Conservation (phyloP, 1,140 invertebrate species). For the Drosophila kepulauana region DNA sequence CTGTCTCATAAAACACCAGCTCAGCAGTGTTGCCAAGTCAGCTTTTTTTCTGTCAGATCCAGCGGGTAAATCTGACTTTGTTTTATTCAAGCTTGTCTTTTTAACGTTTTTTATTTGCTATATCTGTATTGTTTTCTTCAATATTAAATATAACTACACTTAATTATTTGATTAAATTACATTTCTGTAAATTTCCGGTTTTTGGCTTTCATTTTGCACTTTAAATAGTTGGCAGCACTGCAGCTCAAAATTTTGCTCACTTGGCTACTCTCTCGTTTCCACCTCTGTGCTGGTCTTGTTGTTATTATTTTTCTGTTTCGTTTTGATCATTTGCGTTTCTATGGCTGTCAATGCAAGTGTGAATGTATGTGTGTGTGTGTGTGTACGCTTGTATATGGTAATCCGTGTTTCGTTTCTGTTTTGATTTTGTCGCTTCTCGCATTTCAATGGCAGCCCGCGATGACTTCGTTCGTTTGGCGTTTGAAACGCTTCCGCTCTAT, state of each 20-base stretch:
- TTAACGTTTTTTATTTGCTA: too few relatives aligned
- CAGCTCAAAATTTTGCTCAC: conserved; percentile 5
- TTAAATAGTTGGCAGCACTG: too few relatives aligned
- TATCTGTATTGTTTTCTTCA: too few relatives aligned
- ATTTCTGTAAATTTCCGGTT: too few relatives aligned
- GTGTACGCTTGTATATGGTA: conserved; percentile 24
- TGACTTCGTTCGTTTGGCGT: conserved; percentile 60
- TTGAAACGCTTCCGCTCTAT: conserved; percentile 70
- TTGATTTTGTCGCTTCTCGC: conserved; percentile 59
- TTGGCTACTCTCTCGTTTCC: conserved; percentile 19
- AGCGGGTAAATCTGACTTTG: too few relatives aligned
- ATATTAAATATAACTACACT: too few relatives aligned
- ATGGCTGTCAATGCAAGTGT: conserved; percentile 1
- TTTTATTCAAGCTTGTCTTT: too few relatives aligned
- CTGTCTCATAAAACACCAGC: conserved; percentile 11
- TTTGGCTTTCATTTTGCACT: too few relatives aligned
- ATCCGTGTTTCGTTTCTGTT: conserved; percentile 50
- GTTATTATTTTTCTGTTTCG: conserved; percentile 24
- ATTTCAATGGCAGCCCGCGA: conserved; percentile 53
- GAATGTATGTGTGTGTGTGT: neutral
- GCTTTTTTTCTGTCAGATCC: too few relatives aligned
- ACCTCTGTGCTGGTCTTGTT: conserved; percentile 22
- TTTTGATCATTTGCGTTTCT: conserved; percentile 14
- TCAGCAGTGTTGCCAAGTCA: neutral
- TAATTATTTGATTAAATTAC: too few relatives aligned